Base-by-base conservation (phyloP, 2,888 invertebrate species). In the Sinohyriopsis cumingii region DNA sequence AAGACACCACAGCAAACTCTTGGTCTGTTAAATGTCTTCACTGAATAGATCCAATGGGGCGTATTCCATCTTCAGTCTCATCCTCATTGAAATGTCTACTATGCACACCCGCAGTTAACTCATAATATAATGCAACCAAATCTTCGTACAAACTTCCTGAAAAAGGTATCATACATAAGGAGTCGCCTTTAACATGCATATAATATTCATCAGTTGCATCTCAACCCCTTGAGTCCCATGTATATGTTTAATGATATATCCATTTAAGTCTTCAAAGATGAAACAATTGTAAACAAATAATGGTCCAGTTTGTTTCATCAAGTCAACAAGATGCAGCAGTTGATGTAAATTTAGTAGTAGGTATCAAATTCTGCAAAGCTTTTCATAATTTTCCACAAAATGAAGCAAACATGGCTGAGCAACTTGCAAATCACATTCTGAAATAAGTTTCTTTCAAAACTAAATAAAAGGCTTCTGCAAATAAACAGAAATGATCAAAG, bases 211-310 rank as follows among this genome's bases (percentile, higher is more conserved):
- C 25, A 25, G 25, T 25, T 25, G 25, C 4, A 25, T 25, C 25
- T 25, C 71, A 3, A 71, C 45, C 5, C 64, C 63, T 54, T 71
- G 67, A 19, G 67, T 68, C 12, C 67, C 65, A 65, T 71, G 63
- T 3, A 68, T 71, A 22, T 71, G 67, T 54, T 71, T 71, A 3
- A 68, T 61, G n/a, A 63, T 71, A 45, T 55, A 71, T 33, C 71
- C 71, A 68, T 71, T 71, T 18, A 71, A 55, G 61, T 67, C 71
- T 64, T 71, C 67, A 63, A 67, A 71, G 25, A 71, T 65, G 33
- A 71, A 71, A 25, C 64, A 68, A 24, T 71, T 71, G 61, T 71
- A 68, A 33, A 61, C 64, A 68, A 22, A 71, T n/a, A 71, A 25
- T 25, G 25, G 4, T 25, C 25, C 22, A 61, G 66, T 25, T 62